Base-by-base conservation (phyloP, 2,797 vertebrate genomes). In the Enteromius argenteus region DNA sequence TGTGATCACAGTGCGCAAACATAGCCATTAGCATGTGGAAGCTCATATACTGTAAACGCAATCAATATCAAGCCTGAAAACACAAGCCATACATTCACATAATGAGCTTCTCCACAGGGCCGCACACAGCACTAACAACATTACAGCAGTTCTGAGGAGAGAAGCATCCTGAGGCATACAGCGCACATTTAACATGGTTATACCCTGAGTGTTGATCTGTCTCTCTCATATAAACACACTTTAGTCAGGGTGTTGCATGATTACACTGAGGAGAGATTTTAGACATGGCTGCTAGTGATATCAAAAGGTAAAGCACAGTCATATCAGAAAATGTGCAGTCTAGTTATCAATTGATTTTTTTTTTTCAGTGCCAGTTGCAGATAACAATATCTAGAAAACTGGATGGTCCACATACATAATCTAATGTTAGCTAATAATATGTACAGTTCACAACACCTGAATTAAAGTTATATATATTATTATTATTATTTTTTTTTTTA, bases 61-160 rank as follows among this genome's bases (percentile, higher is more conserved):
- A 74, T 82, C 69, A 74, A 82, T 51, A 74, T 81, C 39, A 81
- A 64, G 19, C 39, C 30, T 19, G 17, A 64, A 62, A 81, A 49
- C 79, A 46, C 69, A 51, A 82, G 80, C 42, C 80, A 66, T 82
- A 37, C 58, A 82, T 74, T 74, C 69, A 37, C 58, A 82, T 82
- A 74, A 82, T 82, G 58, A 82, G 80, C 42, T 81, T 81, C 58
- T 81, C 42, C 27, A 81, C 19, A 0, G 69, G 49, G 39, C 79
- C 2, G 2, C 66, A 71, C 37, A 60, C 0, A 3, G 10, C 23
- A 7, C 53, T 81, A 81, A 81, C 53, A 46, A 62, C 51, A 72
- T 81, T 81, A 81, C 19, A n/a, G 27, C 68, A 60, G 39, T 30
- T 19, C 56, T 19, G 74, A 76, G 53, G n/a, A 42, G 53, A 60